Evolutionary conservation across 2,113 vertebrate species (phyloP), one percentile per base, ranked within the genome.

Genomic region (Pavo muticus): DNA sequence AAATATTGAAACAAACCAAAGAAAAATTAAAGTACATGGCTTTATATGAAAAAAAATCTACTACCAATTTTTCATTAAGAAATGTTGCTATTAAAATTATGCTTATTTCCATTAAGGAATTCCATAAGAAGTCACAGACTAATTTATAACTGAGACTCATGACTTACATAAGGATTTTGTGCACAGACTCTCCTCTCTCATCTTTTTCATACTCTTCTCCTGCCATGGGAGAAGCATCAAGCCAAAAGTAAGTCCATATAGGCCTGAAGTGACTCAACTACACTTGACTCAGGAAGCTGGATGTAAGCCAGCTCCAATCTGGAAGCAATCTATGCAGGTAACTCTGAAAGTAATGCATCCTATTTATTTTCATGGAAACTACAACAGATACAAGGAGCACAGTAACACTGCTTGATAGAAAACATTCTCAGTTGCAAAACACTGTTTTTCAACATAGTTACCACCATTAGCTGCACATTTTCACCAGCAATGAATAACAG

Each of bases 291-390:
- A 52, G 17, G 63, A 83, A 77, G 61, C 21, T 91, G 92, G 78
- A 91, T 48, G 37, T 29, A 39, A 91, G 85, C 90, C 96, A 96
- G 85, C 88, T 88, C 48, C 4, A 7, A n/a, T 10, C 68, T 88
- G 60, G 50, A 91, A 90, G 90, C 82, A 95, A 94, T 70, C 75
- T 91, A 56, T 19, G 15, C 29, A 32, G 54, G 54, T 56, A 30
- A 32, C 54, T 57, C 30, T 57, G 30, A 57, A 57, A 57, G 30
- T 18, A 32, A 32, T 3, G 10, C 30, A 30, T 32, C 29, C 54
- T 57, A 57, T 57, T 57, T 32, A 57, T 57, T 57, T 57, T 32
- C 30, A 57, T 32, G 30, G 54, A 32, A 56, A 57, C 30, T 32
- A 32, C 30, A 57, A 57, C 30, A 30, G 52, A 54, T 29, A 29